phyloP scores from a whole-genome alignment of 2,797 vertebrate species.

The Alauda arvensis region DNA sequence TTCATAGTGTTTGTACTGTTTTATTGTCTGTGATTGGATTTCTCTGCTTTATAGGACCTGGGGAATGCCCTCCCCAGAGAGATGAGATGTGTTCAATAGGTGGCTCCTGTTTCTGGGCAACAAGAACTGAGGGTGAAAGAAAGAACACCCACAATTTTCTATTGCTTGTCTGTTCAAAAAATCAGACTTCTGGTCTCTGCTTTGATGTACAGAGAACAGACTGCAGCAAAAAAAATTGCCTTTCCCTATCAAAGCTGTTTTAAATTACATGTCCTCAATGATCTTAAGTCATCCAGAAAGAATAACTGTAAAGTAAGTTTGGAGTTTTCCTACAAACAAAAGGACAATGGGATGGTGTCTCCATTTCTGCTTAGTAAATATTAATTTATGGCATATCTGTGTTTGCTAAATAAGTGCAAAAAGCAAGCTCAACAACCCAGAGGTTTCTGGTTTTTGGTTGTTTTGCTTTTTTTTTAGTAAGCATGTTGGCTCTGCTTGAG shows the following conservation, averaged over 20 bases:
- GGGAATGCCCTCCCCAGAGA: background rate
- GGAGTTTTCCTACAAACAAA: background rate
- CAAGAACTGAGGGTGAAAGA: background rate
- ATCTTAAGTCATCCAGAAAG: background rate
- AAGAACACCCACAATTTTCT: background rate
- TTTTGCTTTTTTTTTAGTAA: background rate
- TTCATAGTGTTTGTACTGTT: background rate
- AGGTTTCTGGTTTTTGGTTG: background rate
- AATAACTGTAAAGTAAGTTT: background rate
- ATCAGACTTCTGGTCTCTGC: background rate
- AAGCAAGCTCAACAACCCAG: background rate
- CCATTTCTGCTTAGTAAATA: background rate
- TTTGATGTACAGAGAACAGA: background rate
- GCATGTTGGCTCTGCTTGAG: constrained; percentile 34
- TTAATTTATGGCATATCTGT: background rate
- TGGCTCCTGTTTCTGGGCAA: background rate
- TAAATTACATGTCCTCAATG: background rate
- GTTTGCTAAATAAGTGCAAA: background rate
- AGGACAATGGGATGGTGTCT: background rate
- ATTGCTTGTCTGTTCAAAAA: background rate
- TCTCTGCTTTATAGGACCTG: background rate
- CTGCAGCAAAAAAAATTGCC: background rate
- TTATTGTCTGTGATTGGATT: background rate
- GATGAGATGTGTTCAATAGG: background rate
- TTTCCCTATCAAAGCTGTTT: background rate